Evolutionary conservation across 92 coral and sea anemone genomes (phyloP), one percentile per base, ranked within the genome.

Genomic region (Siderastrea radians): DNA sequence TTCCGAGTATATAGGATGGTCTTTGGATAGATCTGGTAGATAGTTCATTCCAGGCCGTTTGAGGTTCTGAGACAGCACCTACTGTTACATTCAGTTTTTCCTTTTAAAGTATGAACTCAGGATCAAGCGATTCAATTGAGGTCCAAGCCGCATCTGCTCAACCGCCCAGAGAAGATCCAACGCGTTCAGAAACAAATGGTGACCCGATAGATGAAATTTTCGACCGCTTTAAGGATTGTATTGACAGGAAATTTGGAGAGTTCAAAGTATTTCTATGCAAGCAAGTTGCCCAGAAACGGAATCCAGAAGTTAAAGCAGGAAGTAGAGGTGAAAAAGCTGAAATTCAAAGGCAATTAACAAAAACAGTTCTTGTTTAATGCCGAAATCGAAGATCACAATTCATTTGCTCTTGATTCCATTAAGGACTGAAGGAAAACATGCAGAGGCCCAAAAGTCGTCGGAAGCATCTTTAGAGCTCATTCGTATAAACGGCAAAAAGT

Each of bases 381-480:
- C 5, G 77, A 50, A n/a, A 73, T 73, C 10, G 77, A 73, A 73
- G 77, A 73, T 16, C 58, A 72, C 4, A 50, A 50, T 49, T 72
- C 57, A 7, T 72, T 14, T 6, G 77, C n/a, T 2, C 61, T 73
- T 16, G 77, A 73, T 73, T 49, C 11, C 48, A 73, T 49, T 26
- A 73, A 52, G 55, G 10, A 43, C n/a, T n/a, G n/a, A n/a, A 73
- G 61, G 72, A n/a, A 46, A 67, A 11, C 8, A 7, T 8, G 6
- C 49, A 2, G 13, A 15, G 15, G 12, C 16, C 62, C 14, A 57
- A 19, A 65, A 65, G 45, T 16, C 26, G 9, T 65, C 5, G 9
- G 44, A 72, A 48, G 46, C 54, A 7, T 72, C 77, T 13, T 5
- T 72, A 55, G 57, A 50, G 13, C 44, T 72, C 55, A 72, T 72